A percentile compares a stretch with the other conserved stretches of the same genome.
These are phyloP conservation scores for Ahaetulla prasina DNA, from an alignment of 2,113 vertebrate species.

Conservation along the genomic window DNA sequence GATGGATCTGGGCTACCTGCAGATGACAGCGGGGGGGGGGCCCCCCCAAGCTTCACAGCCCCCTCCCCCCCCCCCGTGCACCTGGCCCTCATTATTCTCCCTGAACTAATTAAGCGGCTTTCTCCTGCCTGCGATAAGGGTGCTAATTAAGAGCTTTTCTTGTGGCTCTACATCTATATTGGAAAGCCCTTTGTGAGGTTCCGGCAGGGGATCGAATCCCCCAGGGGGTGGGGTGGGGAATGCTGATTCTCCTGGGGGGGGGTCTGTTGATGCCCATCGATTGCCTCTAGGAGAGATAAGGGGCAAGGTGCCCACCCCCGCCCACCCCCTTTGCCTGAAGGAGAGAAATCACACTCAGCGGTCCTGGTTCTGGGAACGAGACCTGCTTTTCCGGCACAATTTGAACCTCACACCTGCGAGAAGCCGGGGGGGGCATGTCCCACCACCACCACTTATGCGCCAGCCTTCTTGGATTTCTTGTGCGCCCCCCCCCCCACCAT, in stretches of 20 bases:
- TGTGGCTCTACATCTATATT: constrained; percentile 10
- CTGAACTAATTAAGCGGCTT: constrained; percentile 66
- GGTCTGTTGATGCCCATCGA: constrained; percentile 19
- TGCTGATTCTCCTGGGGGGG: background rate
- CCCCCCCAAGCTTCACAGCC: constrained; percentile 44
- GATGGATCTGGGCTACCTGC: background rate
- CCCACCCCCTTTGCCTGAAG: background rate
- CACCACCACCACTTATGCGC: background rate
- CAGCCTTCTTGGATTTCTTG: background rate
- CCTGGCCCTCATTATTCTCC: constrained; percentile 64
- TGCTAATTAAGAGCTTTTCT: constrained; percentile 40
- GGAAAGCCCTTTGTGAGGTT: constrained; percentile 1
- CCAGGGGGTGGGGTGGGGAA: background rate
- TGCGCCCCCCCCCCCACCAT: background rate
- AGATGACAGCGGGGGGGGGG: background rate
- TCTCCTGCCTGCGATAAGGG: constrained; percentile 33
- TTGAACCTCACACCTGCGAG: background rate
- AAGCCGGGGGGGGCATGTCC: no score
- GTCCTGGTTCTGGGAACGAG: background rate
- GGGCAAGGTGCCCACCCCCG: background rate
- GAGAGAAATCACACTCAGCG: background rate
- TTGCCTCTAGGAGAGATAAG: constrained; percentile 12
- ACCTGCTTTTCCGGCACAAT: background rate
- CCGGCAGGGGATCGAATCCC: constrained; percentile 15
- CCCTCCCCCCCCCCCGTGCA: background rate